Conservation (phyloP, 2,888 invertebrate species). For the Leptothorax acervorum region DNA sequence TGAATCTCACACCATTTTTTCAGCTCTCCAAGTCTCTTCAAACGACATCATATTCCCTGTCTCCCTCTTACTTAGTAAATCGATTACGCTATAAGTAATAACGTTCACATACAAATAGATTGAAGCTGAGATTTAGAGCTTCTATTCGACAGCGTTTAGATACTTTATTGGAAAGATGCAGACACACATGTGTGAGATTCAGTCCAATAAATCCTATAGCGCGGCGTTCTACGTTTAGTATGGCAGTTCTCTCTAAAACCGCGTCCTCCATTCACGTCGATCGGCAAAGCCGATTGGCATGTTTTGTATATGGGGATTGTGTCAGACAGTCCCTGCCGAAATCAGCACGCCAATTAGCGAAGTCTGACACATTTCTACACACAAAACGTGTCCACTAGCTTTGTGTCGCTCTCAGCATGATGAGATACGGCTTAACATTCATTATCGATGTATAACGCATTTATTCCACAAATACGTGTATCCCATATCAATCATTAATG, state of each 20-base stretch:
- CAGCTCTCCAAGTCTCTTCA: neutral
- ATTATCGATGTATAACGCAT: neutral
- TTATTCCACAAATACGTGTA: neutral
- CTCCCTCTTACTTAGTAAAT: neutral
- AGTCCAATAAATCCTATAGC: slow-evolving; percentile 11
- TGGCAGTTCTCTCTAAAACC: slow-evolving; percentile 25
- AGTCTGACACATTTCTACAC: neutral
- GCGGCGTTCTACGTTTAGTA: neutral
- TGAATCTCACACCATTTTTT: neutral
- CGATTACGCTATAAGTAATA: neutral
- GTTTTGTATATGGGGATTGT: slow-evolving; percentile 31
- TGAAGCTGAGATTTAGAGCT: neutral
- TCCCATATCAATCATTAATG: neutral
- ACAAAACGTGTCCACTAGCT: neutral
- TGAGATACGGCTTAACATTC: slow-evolving; percentile 15
- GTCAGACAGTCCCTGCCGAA: slow-evolving; percentile 26
- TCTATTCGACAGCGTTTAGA: neutral
- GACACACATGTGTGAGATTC: neutral
- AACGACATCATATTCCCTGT: neutral
- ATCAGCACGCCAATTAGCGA: slow-evolving; percentile 37
- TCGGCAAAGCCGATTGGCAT: slow-evolving; percentile 35
- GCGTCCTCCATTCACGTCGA: slow-evolving; percentile 17
- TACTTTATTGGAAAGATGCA: neutral
- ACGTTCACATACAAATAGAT: neutral
- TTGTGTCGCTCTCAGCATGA: neutral